Evolutionary conservation across 2,113 vertebrate genomes (phyloP).

Genomic region (Trematomus loennbergii): DNA sequence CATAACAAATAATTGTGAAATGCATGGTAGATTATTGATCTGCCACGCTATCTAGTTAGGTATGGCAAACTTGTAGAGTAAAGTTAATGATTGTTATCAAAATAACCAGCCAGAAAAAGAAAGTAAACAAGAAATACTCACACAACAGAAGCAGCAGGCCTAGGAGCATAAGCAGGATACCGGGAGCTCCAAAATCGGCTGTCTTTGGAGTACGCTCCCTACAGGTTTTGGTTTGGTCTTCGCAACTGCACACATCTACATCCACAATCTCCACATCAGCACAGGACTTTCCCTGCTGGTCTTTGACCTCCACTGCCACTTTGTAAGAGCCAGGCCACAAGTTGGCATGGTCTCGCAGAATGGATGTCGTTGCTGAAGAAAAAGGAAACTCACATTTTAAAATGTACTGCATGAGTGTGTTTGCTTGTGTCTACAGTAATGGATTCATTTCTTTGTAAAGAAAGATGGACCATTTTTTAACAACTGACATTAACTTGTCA

Average conservation of each 20-base stretch:
- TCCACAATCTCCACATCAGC: conserved; percentile 63
- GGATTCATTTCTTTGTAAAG: background rate
- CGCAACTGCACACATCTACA: conserved; percentile 78
- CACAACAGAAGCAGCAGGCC: conserved; percentile 88
- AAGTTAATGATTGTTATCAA: background rate
- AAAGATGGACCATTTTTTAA: background rate
- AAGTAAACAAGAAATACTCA: conserved; percentile 43
- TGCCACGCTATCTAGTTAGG: background rate
- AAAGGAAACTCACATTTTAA: background rate
- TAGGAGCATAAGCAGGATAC: conserved; percentile 86
- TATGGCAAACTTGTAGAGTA: background rate
- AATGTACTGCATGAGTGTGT: background rate
- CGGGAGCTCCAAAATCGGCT: conserved; percentile 77
- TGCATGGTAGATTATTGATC: too few species aligned
- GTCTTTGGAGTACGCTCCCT: accelerated
- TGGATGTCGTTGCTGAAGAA: conserved; percentile 71
- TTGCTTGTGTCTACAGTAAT: background rate
- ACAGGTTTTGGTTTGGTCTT: conserved; percentile 42
- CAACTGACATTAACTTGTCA: too few species aligned
- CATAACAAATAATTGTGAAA: background rate
- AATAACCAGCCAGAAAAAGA: background rate
- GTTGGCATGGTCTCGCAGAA: conserved; percentile 67
- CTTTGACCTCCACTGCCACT: conserved; percentile 73
- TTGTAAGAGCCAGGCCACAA: conserved; percentile 81
- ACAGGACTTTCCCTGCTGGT: conserved; percentile 83